These are phyloP conservation scores for Epizoanthus fatuus DNA, from an alignment of 92 coral and sea anemone genomes.

Conservation along the genomic window DNA sequence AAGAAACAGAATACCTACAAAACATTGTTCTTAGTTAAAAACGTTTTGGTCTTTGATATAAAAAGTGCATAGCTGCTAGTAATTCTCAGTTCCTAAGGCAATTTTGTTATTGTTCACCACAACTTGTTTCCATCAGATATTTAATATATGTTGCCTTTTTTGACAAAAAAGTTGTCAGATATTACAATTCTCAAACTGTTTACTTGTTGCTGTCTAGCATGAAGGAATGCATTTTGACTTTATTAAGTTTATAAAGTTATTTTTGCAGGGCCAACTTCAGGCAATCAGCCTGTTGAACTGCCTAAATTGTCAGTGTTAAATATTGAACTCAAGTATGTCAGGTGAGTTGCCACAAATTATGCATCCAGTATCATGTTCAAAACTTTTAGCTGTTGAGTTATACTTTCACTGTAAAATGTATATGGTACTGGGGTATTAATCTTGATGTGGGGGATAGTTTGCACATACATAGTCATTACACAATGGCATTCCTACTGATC, in stretches of 20 bases:
- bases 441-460: no score
- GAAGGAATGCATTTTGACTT: not conserved
- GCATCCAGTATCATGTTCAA: not conserved
- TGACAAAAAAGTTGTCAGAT: not conserved
- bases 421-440: no score
- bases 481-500: no score
- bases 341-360: conserved; percentile 40
- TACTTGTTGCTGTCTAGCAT: not conserved
- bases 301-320: conserved; percentile 82
- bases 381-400: no score
- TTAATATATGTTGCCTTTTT: no score
- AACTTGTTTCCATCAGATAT: no score
- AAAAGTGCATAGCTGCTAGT: no score
- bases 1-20: no score
- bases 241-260: not conserved
- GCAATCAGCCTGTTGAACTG: conserved; percentile 53
- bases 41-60: no score
- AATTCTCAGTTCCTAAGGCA: not conserved
- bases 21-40: no score
- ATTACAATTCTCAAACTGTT: not conserved
- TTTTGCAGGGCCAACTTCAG: conserved; percentile 22
- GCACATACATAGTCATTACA: no score
- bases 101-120: not conserved
- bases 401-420: no score
- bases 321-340: conserved; percentile 69